Base-by-base conservation (phyloP, 1,140 invertebrate genomes). In the Diabrotica virgifera region DNA sequence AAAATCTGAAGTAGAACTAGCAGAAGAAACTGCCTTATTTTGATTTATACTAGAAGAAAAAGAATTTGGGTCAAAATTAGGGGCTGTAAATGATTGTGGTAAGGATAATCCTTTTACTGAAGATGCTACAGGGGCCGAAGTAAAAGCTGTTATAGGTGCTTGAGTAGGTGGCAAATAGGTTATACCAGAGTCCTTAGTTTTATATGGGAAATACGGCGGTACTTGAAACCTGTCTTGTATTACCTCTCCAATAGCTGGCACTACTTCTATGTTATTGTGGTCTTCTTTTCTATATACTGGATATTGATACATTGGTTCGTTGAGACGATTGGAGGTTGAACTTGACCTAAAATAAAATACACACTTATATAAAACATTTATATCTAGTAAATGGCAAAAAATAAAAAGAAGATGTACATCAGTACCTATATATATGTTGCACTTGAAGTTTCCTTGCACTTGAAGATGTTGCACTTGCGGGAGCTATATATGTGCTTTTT, bases 201-300 rank as follows among this genome's bases (percentile, higher is more conserved):
- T 69, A 46, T 74, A 76, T n/a, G 65, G 66, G 38, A 77, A 76
- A 40, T 71, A 75, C 14, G 76, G 76, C 52, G 65, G 69, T n/a
- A 72, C 68, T 40, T 77, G 74, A 53, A 74, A 76, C 11, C 75
- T 64, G 56, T 76, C 75, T 66, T 77, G 75, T 12, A 75, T 72
- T 14, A 77, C 74, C 68, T 76, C 76, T 11, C 76, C 76, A 65
- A 72, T 71, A 38, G 62, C 73, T n/a, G 76, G 76, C 38, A 73
- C 57, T 46, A 63, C 51, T 63, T 77, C 74, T 0, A 40, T 57
- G 6, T 57, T 55, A 59, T 70, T 52, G 40, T 61, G 46, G 5
- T 65, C 40, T 72, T 69, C 71, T 62, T 64, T 63, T 40, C 56
- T 51, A 58, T 70, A 70, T 8, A 65, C 63, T 51, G 70, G 67